Evolutionary conservation across 2,888 invertebrate species (phyloP).

Genomic region (Amphimallon solstitiale): DNA sequence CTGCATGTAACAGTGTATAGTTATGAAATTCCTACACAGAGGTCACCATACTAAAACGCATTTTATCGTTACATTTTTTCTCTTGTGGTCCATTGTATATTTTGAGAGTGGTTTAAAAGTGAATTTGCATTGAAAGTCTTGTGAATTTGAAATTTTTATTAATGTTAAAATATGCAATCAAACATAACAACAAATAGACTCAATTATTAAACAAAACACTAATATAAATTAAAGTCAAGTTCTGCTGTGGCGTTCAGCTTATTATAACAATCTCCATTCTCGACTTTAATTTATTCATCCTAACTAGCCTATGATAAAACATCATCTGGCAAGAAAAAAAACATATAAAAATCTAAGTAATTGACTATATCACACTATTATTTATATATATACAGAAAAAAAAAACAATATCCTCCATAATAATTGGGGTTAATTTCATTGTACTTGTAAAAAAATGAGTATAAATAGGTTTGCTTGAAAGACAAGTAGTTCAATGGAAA

Average conservation of each 20-base stretch:
- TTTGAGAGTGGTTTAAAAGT: neutral
- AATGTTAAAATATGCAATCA: constrained; percentile 38
- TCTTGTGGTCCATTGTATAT: too few relatives aligned
- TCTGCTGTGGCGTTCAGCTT: neutral
- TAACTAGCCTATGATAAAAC: constrained; percentile 2
- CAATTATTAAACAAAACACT: constrained; percentile 39
- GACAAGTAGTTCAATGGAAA: constrained; percentile 22
- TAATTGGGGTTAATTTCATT: constrained; percentile 20
- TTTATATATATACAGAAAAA: constrained; percentile 26
- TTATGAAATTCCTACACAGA: constrained; percentile 38
- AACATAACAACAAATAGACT: constrained; percentile 40
- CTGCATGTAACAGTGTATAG: constrained; percentile 60
- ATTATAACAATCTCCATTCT: neutral
- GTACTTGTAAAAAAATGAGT: constrained; percentile 19
- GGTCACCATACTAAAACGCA: constrained; percentile 26
- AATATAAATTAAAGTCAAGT: constrained; percentile 26
- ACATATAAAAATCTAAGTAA: constrained; percentile 25
- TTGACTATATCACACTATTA: constrained; percentile 35
- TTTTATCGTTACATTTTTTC: neutral
- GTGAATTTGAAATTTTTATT: constrained; percentile 34
- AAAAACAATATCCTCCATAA: constrained; percentile 30
- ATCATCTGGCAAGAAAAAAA: constrained; percentile 18
- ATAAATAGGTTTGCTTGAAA: constrained; percentile 6
- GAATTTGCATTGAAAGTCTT: constrained; percentile 12
- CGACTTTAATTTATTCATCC: constrained; percentile 21